Evolutionary conservation across 2,888 invertebrate genomes (phyloP).

Genomic region (Dyspetes luteomarginatus): DNA sequence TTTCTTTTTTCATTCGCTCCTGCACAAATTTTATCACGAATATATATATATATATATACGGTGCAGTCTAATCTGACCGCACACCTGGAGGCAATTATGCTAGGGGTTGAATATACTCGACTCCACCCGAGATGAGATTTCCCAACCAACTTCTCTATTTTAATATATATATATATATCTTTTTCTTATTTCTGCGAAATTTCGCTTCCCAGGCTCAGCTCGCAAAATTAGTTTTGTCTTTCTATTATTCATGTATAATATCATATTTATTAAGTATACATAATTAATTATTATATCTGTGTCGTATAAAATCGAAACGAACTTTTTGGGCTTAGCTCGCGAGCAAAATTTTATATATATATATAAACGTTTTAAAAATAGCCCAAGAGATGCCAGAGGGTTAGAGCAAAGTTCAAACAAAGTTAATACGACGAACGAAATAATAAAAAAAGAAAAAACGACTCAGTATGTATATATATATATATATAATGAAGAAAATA

Average conservation of each 20-base stretch:
- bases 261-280: neutral
- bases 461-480: neutral
- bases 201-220: slow-evolving; percentile 23
- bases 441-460: neutral
- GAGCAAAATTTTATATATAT: no score
- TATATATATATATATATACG: neutral
- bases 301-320: no score
- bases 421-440: slow-evolving; percentile 8
- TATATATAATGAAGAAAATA: neutral
- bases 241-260: neutral
- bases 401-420: slow-evolving; percentile 57
- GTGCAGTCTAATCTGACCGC: slow-evolving; percentile 40
- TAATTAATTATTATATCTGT: no score
- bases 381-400: slow-evolving; percentile 33
- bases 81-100: slow-evolving; percentile 52
- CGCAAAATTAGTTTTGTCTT: slow-evolving; percentile 39
- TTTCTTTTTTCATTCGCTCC: slow-evolving; percentile 14
- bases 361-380: neutral
- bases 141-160: slow-evolving; percentile 17
- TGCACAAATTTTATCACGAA: slow-evolving; percentile 24
- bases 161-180: slow-evolving; percentile 27
- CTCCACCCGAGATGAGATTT: slow-evolving; percentile 41
- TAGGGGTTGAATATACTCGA: slow-evolving; percentile 8
- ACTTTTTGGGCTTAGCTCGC: no score
- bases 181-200: slow-evolving; percentile 42